Evolutionary conservation across 2,113 vertebrate species (phyloP).

Genomic region (Saccopteryx bilineata): DNA sequence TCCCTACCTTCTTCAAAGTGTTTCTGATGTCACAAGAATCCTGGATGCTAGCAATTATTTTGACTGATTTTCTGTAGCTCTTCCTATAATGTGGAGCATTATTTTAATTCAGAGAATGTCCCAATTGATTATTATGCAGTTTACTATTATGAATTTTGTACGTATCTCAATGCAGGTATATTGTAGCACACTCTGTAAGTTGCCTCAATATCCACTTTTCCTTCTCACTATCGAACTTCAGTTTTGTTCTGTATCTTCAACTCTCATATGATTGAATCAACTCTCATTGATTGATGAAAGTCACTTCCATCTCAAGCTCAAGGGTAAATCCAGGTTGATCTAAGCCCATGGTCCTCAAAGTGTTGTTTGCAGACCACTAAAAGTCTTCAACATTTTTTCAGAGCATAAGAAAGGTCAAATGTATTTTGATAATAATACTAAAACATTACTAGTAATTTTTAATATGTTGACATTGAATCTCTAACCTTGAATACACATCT

Average conservation of each 20-base stretch:
- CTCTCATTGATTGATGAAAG: background rate
- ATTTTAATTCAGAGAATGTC: background rate
- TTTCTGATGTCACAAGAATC: background rate
- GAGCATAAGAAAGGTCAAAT: background rate
- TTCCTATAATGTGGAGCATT: background rate
- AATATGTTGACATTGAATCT: background rate
- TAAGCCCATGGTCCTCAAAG: background rate
- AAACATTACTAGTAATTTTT: too few species aligned
- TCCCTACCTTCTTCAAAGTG: background rate
- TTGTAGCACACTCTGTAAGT: background rate
- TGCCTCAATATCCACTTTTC: background rate
- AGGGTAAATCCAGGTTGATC: background rate
- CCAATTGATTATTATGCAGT: background rate
- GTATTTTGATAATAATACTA: too few species aligned
- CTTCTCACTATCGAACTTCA: background rate
- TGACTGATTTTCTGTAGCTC: background rate
- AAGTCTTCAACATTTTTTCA: background rate
- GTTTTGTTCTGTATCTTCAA: background rate
- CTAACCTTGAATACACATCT: background rate
- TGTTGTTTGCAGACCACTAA: background rate
- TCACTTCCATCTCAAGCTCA: background rate
- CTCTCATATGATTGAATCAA: background rate
- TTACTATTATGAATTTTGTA: constrained; percentile 27
- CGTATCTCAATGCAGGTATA: background rate
- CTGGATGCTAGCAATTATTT: background rate